These are phyloP conservation scores for Ploceus nigricollis DNA, from an alignment of 2,113 vertebrate genomes.

Conservation along the genomic window DNA sequence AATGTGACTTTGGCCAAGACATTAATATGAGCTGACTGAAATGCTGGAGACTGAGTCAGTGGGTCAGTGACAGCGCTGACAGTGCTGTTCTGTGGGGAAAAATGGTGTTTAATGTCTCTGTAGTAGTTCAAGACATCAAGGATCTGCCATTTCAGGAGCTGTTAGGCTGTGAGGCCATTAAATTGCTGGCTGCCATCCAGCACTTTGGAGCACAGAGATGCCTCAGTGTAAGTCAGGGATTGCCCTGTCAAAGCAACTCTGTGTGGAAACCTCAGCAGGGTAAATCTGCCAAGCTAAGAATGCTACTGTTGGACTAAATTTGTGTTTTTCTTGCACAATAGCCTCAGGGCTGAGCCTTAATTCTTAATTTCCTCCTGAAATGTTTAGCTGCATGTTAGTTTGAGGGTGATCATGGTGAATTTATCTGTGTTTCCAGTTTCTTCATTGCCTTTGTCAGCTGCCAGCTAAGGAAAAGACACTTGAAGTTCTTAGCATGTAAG, in stretches of 20 bases:
- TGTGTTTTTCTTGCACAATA: not conserved
- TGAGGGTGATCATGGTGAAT: not conserved
- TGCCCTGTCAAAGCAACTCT: not conserved
- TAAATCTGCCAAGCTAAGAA: not conserved
- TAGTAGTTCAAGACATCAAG: not conserved
- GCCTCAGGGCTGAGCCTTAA: not conserved
- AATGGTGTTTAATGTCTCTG: not conserved
- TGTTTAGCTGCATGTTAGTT: not conserved
- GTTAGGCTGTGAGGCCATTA: not conserved
- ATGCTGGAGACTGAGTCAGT: not conserved
- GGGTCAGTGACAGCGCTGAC: not conserved
- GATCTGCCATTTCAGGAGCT: not conserved
- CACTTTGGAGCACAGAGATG: not conserved
- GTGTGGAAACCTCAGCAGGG: not conserved
- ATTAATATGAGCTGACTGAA: not conserved
- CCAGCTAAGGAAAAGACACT: not conserved
- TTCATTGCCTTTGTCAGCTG: not conserved
- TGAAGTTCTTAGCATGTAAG: not conserved
- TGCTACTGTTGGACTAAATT: not conserved
- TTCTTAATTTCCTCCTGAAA: conserved; percentile 17
- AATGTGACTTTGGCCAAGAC: not conserved
- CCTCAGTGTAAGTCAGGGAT: not conserved
- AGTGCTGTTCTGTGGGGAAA: not conserved
- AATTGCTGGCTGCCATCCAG: not conserved
- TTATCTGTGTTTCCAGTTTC: not conserved